Evolutionary conservation across 2,888 invertebrate species (phyloP).

Genomic region (Agapetus fuscipes): DNA sequence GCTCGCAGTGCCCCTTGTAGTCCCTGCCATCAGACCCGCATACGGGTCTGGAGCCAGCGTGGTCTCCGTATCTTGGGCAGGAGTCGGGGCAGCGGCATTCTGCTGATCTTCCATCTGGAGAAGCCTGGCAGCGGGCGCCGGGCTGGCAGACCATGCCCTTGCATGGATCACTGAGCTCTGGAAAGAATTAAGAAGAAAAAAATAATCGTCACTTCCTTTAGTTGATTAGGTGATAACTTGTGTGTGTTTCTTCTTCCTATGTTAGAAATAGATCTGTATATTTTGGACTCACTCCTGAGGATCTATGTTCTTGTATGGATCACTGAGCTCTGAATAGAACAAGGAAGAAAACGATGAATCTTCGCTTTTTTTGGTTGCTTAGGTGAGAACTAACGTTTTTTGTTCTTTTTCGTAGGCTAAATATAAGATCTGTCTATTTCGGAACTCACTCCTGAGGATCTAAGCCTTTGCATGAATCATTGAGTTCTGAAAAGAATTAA

Average conservation of each 20-base stretch:
- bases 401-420: no score
- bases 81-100: slow-evolving; percentile 69
- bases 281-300: no score
- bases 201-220: no score
- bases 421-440: no score
- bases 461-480: slow-evolving; percentile 68
- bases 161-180: slow-evolving; percentile 61
- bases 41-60: slow-evolving; percentile 66
- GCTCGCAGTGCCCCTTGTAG: slow-evolving; percentile 77
- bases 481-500: slow-evolving; percentile 34
- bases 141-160: slow-evolving; percentile 67
- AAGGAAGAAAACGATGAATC: no score
- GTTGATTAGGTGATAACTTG: no score
- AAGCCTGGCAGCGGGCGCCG: slow-evolving; percentile 63
- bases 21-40: slow-evolving; percentile 79
- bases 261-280: no score
- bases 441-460: no score
- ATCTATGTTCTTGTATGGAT: slow-evolving; percentile 66
- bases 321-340: slow-evolving; percentile 41
- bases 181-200: no score
- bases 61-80: slow-evolving; percentile 77
- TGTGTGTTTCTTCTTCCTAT: no score
- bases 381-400: no score
- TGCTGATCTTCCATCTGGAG: slow-evolving; percentile 59
- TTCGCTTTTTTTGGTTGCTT: no score